phyloP scores from a whole-genome alignment of 2,113 vertebrate genomes.

The Steatornis caripensis region DNA sequence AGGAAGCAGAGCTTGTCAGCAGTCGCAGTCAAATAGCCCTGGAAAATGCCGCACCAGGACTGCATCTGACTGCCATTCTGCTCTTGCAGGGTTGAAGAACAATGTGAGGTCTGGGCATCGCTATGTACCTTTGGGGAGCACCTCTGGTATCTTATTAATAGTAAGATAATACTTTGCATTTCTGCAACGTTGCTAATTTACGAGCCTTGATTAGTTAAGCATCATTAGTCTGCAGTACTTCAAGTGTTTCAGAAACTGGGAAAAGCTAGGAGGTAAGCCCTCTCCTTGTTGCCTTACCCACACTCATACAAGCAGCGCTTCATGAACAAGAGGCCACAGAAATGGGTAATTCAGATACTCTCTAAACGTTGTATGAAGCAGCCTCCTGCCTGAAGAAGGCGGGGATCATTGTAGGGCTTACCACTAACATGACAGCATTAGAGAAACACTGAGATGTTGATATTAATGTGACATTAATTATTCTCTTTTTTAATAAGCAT shows the following conservation, averaged over 20 bases:
- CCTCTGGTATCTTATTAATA: neutral
- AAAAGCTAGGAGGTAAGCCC: neutral
- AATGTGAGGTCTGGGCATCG: accelerated
- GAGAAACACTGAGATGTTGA: neutral
- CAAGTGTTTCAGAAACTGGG: neutral
- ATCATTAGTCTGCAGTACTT: neutral
- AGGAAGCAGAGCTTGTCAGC: neutral
- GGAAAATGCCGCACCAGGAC: neutral
- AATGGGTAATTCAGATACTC: neutral
- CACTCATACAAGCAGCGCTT: neutral
- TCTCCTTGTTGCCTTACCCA: neutral
- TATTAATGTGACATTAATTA: neutral
- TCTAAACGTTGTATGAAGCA: neutral
- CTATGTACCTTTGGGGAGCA: neutral
- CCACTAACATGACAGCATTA: neutral
- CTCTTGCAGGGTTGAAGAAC: neutral
- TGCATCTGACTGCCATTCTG: neutral
- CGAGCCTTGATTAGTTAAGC: neutral
- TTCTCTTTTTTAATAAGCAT: neutral
- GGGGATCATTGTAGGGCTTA: neutral
- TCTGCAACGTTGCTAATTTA: neutral
- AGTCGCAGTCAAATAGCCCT: neutral
- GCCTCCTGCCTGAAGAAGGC: neutral
- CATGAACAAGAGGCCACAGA: neutral
- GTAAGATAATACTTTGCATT: neutral